Evolutionary conservation across 2,888 invertebrate genomes (phyloP).

Genomic region (Ommatoiulus sabulosus): DNA sequence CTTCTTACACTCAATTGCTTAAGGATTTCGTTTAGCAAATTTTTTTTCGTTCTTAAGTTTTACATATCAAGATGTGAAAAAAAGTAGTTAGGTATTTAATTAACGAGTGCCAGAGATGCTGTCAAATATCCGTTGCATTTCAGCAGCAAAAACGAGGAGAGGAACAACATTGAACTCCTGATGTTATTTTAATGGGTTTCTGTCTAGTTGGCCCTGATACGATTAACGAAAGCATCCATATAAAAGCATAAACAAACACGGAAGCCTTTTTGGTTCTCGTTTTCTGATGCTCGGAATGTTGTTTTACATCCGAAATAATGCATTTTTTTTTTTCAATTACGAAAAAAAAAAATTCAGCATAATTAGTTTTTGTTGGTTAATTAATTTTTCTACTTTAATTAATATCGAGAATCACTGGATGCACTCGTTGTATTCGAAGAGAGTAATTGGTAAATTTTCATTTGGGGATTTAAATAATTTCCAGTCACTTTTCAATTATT

Average conservation of each 20-base stretch:
- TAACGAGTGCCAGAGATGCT: constrained; percentile 41
- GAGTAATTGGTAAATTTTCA: too few relatives aligned
- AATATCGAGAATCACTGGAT: not conserved
- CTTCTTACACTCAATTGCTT: constrained; percentile 35
- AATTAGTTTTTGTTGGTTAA: not conserved
- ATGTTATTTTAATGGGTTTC: constrained; percentile 38
- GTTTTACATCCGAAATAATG: not conserved
- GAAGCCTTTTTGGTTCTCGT: not conserved
- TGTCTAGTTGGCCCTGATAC: not conserved
- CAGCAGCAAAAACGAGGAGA: not conserved
- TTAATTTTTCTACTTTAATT: not conserved
- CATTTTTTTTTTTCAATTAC: not conserved
- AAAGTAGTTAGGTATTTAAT: constrained; percentile 41
- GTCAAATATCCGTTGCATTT: constrained; percentile 29
- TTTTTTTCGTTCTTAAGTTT: not conserved
- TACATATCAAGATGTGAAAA: constrained; percentile 47
- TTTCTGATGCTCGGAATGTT: not conserved
- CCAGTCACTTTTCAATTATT: too few relatives aligned
- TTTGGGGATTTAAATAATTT: too few relatives aligned
- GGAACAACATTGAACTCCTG: constrained; percentile 41
- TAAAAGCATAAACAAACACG: not conserved
- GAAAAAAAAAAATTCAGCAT: too few relatives aligned
- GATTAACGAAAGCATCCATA: not conserved
- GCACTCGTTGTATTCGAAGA: too few relatives aligned
- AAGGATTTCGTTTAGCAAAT: not conserved